A percentile compares a stretch with the other conserved stretches of the same genome.
Evolutionary conservation across 2,113 vertebrate genomes (phyloP).

Genomic region (Alligator sinensis): DNA sequence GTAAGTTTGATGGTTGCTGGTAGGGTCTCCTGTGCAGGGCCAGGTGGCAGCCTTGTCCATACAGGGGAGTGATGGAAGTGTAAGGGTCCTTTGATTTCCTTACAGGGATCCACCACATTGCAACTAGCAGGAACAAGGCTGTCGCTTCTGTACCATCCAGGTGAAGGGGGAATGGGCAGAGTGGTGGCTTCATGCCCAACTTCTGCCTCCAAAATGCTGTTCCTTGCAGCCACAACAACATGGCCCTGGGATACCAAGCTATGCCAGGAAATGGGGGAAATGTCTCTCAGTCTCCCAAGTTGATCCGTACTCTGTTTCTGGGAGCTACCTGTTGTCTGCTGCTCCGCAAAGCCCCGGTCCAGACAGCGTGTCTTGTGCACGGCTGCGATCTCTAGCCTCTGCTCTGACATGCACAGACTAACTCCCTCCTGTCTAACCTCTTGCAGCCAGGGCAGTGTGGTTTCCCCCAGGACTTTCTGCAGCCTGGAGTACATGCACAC

Average conservation of each 20-base stretch:
- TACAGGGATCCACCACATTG: background rate
- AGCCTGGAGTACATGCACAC: background rate
- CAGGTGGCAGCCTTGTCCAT: background rate
- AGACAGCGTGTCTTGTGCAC: background rate
- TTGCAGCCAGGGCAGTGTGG: background rate
- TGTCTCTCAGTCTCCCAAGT: no score
- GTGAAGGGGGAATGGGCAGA: background rate
- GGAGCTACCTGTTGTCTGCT: accelerated
- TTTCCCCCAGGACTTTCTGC: background rate
- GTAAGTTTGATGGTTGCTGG: background rate
- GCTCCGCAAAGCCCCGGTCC: accelerated
- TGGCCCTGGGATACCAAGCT: no score
- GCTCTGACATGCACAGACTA: background rate
- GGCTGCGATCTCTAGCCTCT: background rate
- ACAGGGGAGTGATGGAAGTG: background rate
- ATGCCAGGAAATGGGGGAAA: background rate
- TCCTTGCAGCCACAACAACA: background rate
- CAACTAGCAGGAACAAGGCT: background rate
- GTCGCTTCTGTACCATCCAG: background rate
- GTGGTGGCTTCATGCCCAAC: background rate
- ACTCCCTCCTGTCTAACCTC: background rate
- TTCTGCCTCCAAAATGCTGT: background rate
- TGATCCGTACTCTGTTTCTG: background rate
- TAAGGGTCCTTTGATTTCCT: background rate
- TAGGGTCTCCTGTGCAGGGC: background rate